Conservation (phyloP, 2,113 vertebrate species). For the Labeo catla region DNA sequence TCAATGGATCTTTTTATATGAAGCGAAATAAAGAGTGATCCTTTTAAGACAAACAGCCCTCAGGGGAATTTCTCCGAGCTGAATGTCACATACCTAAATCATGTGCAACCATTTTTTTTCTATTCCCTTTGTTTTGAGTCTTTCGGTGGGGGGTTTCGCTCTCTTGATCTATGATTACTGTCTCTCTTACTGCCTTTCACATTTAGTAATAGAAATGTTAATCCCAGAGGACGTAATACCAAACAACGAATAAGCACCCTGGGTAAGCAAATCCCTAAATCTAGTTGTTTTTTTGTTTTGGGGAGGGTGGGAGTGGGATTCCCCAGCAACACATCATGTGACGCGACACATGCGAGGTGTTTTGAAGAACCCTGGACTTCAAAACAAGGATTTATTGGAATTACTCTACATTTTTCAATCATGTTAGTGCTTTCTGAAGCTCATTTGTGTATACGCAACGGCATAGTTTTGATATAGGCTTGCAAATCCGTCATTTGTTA, state of each 20-base stretch:
- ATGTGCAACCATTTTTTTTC: constrained; percentile 10
- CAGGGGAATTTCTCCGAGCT: background rate
- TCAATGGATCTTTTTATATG: constrained; percentile 34
- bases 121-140: constrained; percentile 17
- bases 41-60: constrained; percentile 30
- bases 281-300: constrained; percentile 74
- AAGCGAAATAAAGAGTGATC: constrained; percentile 50
- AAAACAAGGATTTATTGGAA: constrained; percentile 35
- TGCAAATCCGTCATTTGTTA: background rate
- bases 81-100: constrained; percentile 10
- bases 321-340: constrained; percentile 52
- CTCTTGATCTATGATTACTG: constrained; percentile 41
- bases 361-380: constrained; percentile 17
- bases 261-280: constrained; percentile 70
- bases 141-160: background rate
- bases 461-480: background rate
- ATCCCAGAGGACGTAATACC: constrained; percentile 71
- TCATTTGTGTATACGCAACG: background rate
- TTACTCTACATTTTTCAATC: constrained; percentile 29
- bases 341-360: constrained; percentile 6
- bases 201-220: constrained; percentile 56
- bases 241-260: constrained; percentile 59
- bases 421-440: constrained; percentile 2
- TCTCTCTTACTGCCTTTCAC: constrained; percentile 10
- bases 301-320: constrained; percentile 50